Evolutionary conservation across 2,113 vertebrate genomes (phyloP).

Genomic region (Tor tambroides): DNA sequence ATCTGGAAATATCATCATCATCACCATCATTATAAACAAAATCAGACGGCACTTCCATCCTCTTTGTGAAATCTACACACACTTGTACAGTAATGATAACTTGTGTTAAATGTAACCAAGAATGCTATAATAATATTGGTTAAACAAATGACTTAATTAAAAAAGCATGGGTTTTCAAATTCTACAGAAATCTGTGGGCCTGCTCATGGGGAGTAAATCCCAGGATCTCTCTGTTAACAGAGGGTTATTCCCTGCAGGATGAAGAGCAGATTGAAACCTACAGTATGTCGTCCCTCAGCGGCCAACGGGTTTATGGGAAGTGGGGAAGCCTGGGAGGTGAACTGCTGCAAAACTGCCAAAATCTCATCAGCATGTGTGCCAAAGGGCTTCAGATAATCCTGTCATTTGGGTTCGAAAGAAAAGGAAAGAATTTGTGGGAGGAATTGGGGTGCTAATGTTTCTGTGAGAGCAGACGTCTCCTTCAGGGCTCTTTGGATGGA

Average conservation of each 20-base stretch:
- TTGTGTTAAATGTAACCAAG: neutral
- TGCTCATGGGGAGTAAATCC: neutral
- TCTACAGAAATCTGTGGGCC: neutral
- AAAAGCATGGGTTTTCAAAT: neutral
- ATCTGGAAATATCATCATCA: slow-evolving; percentile 52
- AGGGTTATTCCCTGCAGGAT: neutral
- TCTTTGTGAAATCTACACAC: neutral
- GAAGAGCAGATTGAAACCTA: slow-evolving; percentile 23
- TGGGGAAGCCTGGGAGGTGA: neutral
- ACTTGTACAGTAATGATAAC: neutral
- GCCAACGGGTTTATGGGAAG: slow-evolving; percentile 1
- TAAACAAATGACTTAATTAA: neutral
- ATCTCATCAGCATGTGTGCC: slow-evolving; percentile 18
- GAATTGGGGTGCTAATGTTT: slow-evolving; percentile 20
- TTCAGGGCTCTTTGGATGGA: slow-evolving; percentile 4
- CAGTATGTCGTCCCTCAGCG: neutral
- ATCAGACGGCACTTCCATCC: neutral
- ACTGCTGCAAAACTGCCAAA: slow-evolving; percentile 28
- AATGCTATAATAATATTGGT: neutral
- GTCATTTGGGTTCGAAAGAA: slow-evolving; percentile 43
- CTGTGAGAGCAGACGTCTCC: neutral
- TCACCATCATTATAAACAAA: slow-evolving; percentile 40
- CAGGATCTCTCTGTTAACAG: neutral
- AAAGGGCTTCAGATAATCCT: slow-evolving; percentile 51
- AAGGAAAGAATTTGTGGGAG: slow-evolving; percentile 38